Base-by-base conservation (phyloP, 2,888 invertebrate species). In the Epistrophella euchroma region DNA sequence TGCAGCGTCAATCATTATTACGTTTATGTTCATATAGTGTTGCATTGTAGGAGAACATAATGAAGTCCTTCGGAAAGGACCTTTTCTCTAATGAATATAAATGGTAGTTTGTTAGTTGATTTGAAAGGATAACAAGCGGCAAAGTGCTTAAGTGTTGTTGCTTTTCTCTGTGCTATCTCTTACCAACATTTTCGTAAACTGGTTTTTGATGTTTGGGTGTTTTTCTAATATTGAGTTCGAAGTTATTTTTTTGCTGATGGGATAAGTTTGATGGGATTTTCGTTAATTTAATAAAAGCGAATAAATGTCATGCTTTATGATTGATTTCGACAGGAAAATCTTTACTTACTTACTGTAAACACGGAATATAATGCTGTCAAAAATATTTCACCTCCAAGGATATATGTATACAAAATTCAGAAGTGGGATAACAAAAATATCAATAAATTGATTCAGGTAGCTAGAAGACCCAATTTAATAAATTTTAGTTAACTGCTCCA, bases 21-120 rank as follows among this genome's bases (percentile, higher is more conserved):
- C 75, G 76, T 76, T 74, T 70, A 72, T 56, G 73, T 32, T 45
- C 74, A 50, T 74, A 25, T 19, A 37, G 45, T 47, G 25, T 32
- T 80, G 81, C 64, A 75, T 73, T 28, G 45, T 64, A 45, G 64
- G n/a, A 15, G 64, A 28, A 45, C 17, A 64, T 45, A 32, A 68
- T 50, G 45, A 64, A 68, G 66, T 68, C 66, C 78, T 82, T 66
- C 43, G 56, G 32, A 71, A 77, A 62, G 71, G 68, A 66, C 56
- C 55, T 55, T 62, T 72, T 72, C 71, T 76, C 62, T 82, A 86
- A 86, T 86, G 86, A 86, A 86, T 86, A 86, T 86, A 82, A 86
- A 86, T 86, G 86, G 82, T 82, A 86, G 86, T 86, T 86, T 86
- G 82, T 86, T 86, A 86, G 82, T 86, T 86, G 86, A 86, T 86